phyloP scores from a whole-genome alignment of 2,888 invertebrate species.

The Conus canariensis region DNA sequence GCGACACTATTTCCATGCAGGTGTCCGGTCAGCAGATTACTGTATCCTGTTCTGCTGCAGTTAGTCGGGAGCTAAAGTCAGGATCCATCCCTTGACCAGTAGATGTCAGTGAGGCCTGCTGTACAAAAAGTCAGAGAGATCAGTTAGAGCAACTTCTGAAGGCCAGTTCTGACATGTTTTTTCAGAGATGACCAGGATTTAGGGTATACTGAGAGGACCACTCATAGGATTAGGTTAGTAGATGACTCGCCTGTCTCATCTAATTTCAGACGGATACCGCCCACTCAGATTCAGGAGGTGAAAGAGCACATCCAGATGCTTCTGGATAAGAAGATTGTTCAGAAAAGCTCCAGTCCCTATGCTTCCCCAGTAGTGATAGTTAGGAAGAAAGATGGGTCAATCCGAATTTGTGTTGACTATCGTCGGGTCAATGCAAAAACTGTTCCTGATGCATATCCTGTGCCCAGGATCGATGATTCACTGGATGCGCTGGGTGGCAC shows the following conservation, averaged over 20 bases:
- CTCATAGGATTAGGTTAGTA: background rate
- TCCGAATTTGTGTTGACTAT: constrained; percentile 51
- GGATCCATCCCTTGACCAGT: too few relatives aligned
- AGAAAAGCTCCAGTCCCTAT: constrained; percentile 47
- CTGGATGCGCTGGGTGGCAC: too few relatives aligned
- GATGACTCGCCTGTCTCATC: background rate
- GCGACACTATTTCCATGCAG: background rate
- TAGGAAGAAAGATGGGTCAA: constrained; percentile 49
- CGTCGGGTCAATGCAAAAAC: constrained; percentile 51
- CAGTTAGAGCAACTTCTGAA: background rate
- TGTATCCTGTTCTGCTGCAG: background rate
- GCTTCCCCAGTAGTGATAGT: constrained; percentile 53
- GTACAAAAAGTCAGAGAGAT: background rate
- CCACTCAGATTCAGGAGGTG: background rate
- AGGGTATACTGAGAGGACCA: background rate
- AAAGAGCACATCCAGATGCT: constrained; percentile 21
- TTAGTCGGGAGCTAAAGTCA: background rate
- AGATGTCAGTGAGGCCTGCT: background rate
- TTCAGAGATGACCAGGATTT: background rate
- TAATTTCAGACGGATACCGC: background rate
- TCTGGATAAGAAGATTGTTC: constrained; percentile 46
- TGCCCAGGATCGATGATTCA: too few relatives aligned
- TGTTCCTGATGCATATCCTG: constrained; percentile 47
- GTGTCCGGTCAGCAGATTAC: background rate
- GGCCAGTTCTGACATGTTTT: background rate